A percentile compares a stretch with the other conserved stretches of the same genome.
Conservation (phyloP, 1,140 invertebrate genomes). For the Cydia amplana region DNA sequence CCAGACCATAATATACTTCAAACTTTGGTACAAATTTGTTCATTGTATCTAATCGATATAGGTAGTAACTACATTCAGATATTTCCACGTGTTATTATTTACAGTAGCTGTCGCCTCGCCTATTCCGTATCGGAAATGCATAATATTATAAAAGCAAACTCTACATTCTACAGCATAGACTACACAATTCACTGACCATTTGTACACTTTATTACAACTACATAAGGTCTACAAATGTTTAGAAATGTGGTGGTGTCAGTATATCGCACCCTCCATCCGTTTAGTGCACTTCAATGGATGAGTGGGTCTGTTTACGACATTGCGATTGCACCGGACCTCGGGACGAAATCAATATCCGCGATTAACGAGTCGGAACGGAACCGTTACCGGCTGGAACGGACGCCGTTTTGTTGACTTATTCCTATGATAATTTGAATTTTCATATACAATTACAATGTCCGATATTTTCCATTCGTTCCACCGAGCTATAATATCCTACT, state of each 20-base stretch:
- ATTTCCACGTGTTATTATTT: too few species aligned
- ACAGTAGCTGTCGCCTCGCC: too few species aligned
- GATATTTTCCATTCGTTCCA: neutral
- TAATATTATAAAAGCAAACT: too few species aligned
- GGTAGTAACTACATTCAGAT: too few species aligned
- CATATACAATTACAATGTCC: neutral
- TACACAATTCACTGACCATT: too few species aligned
- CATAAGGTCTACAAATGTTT: neutral
- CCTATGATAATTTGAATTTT: constrained; percentile 14
- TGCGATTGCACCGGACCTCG: constrained; percentile 26
- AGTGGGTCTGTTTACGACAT: constrained; percentile 14
- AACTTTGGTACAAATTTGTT: too few species aligned
- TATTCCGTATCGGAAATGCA: too few species aligned
- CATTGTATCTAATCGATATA: too few species aligned
- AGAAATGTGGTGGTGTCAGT: neutral
- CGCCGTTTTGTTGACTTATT: constrained; percentile 39
- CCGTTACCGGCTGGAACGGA: constrained; percentile 60
- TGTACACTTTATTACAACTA: too few species aligned
- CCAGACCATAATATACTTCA: too few species aligned
- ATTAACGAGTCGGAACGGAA: constrained; percentile 62
- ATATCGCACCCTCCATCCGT: constrained; percentile 9
- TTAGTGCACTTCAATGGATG: constrained; percentile 16
- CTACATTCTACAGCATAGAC: too few species aligned
- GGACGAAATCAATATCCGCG: constrained; percentile 48
- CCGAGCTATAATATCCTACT: too few species aligned